A percentile compares a stretch with the other conserved stretches of the same genome.
phyloP scores from a whole-genome alignment of 1,140 invertebrate genomes.

The Hirudo medicinalis region DNA sequence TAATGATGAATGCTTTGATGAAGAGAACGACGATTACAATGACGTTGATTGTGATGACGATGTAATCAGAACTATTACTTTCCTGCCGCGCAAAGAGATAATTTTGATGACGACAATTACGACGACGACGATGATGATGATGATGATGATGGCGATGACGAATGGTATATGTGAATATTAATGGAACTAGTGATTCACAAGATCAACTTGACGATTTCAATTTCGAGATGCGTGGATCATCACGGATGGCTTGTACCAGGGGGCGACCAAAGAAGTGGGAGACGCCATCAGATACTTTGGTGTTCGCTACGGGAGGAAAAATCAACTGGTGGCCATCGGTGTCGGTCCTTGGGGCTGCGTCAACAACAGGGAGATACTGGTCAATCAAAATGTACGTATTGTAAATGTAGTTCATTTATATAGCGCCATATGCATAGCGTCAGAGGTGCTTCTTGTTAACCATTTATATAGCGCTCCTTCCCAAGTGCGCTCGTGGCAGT shows the following conservation, averaged over 20 bases:
- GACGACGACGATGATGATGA: not conserved
- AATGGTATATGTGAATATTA: not conserved
- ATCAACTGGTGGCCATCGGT: constrained; percentile 36
- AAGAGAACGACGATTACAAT: not conserved
- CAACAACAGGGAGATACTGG: constrained; percentile 32
- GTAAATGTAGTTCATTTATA: too few relatives aligned
- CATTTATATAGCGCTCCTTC: too few relatives aligned
- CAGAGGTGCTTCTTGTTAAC: too few relatives aligned
- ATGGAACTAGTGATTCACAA: not conserved
- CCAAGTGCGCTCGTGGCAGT: too few relatives aligned
- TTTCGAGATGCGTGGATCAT: constrained; percentile 41
- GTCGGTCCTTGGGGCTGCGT: constrained; percentile 42
- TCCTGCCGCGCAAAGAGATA: too few relatives aligned
- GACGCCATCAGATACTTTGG: constrained; percentile 40
- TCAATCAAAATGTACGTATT: constrained; percentile 25
- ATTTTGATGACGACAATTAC: too few relatives aligned
- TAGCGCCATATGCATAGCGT: too few relatives aligned
- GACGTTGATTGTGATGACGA: not conserved
- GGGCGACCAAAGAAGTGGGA: constrained; percentile 43
- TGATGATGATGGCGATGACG: constrained; percentile 5
- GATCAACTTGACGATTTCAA: not conserved
- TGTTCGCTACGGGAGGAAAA: constrained; percentile 30
- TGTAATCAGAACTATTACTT: too few relatives aligned
- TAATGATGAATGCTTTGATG: not conserved
- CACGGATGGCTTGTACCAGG: constrained; percentile 26